phyloP scores from a whole-genome alignment of 2,888 invertebrate species.

The Artemia sinica region DNA sequence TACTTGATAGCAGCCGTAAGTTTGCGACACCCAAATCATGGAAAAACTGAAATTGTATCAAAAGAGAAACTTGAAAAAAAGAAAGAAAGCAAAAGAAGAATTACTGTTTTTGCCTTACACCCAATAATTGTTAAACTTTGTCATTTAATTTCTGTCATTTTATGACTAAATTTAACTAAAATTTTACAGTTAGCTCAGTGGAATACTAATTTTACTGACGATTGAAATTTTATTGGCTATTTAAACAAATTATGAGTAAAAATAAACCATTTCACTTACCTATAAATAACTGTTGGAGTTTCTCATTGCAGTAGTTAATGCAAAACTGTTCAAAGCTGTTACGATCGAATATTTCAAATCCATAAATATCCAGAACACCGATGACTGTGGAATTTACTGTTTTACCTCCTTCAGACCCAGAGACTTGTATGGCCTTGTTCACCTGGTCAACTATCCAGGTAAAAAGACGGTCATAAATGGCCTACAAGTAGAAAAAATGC shows the following conservation, averaged over 20 bases:
- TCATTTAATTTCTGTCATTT: neutral
- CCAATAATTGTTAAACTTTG: neutral
- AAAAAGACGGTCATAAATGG: constrained; percentile 83
- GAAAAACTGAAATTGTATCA: too few relatives aligned
- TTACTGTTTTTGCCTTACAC: too few relatives aligned
- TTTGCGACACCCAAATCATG: too few relatives aligned
- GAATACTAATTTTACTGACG: neutral
- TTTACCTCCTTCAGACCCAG: constrained; percentile 35
- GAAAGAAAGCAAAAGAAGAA: too few relatives aligned
- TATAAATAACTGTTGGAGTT: constrained; percentile 90
- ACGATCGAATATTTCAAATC: constrained; percentile 91
- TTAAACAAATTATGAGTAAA: neutral
- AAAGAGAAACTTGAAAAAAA: too few relatives aligned
- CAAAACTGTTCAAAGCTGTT: constrained; percentile 98
- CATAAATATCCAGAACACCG: constrained; percentile 93
- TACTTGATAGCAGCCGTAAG: too few relatives aligned
- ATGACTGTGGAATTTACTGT: constrained; percentile 58
- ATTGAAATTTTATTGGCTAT: too few relatives aligned
- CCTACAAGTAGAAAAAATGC: constrained; percentile 36
- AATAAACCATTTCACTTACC: constrained; percentile 36
- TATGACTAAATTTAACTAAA: constrained; percentile 2
- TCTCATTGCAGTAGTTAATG: constrained; percentile 98
- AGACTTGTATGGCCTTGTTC: constrained; percentile 72
- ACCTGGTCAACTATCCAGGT: constrained; percentile 82
- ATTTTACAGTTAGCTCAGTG: neutral